Evolutionary conservation across 2,888 invertebrate species (phyloP), one percentile per base, ranked within the genome.

Genomic region (Hypomecis atomaria): DNA sequence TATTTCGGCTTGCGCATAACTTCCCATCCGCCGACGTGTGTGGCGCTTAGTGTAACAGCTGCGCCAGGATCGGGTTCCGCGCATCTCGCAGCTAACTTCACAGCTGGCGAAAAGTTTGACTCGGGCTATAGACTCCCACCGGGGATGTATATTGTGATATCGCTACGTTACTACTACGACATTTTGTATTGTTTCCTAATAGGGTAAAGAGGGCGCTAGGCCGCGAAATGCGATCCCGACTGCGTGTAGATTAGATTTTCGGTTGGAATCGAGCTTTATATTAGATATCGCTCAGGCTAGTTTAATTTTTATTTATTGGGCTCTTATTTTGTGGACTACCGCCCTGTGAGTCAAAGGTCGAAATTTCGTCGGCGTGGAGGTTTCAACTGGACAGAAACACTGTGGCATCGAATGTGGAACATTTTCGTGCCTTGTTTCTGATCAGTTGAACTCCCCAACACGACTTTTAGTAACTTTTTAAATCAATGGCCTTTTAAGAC

Each of bases 101-200:
- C 23, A 23, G 23, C 23, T 3, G 23, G 1, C 23, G 23, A 23
- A 3, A 23, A 23, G 23, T 23, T 23, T 23, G 23, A 3, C 3
- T 23, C 23, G 23, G 23, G 1, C 23, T 23, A 23, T 23, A 23
- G 23, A 23, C 23, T 23, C 23, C 23, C 23, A 23, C 23, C 9
- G 59, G 50, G 59, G 59, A 48, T 65, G 44, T 59, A 59, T 56
- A 58, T 65, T 65, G 61, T 65, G 61, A 65, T 65, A 61, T 49
- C 52, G 58, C 58, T 63, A 57, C 53, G 58, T 54, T 58, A 62
- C 57, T 63, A 63, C 53, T 63, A 63, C 53, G 58, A 48, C 61
- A 62, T 71, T 71, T 74, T 77, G 76, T 77, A 63, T 63, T 58
- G 58, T 62, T 63, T 63, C 59, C 54, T 63, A 58, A 59, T 63